phyloP scores from a whole-genome alignment of 2,888 invertebrate species.

The Erynnis tages region DNA sequence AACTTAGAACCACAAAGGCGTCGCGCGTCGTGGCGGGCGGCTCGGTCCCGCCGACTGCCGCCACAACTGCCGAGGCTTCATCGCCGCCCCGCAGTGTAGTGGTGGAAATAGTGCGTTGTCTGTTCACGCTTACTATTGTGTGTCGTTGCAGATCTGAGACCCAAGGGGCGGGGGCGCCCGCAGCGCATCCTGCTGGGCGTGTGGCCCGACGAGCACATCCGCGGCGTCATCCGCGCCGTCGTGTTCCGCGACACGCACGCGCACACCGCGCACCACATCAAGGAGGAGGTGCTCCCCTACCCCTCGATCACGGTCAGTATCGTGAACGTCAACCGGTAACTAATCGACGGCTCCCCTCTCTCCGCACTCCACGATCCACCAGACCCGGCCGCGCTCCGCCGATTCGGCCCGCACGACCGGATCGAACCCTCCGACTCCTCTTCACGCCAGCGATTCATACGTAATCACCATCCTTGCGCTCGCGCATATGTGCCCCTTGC shows the following conservation, averaged over 20 bases:
- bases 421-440: not conserved
- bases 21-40: too few species aligned
- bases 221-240: slow-evolving; percentile 94
- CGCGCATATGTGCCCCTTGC: slow-evolving; percentile 53
- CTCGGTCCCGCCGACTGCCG: too few species aligned
- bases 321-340: slow-evolving; percentile 25
- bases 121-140: slow-evolving; percentile 77
- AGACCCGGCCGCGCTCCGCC: too few species aligned
- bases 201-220: slow-evolving; percentile 97
- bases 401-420: not conserved
- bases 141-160: slow-evolving; percentile 88
- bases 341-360: not conserved
- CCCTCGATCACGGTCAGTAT: slow-evolving; percentile 78
- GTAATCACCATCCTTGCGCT: slow-evolving; percentile 33
- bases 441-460: not conserved
- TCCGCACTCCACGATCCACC: too few species aligned
- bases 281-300: slow-evolving; percentile 80
- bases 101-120: slow-evolving; percentile 41
- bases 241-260: slow-evolving; percentile 92
- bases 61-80: not conserved
- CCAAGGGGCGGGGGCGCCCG: slow-evolving; percentile 94
- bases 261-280: slow-evolving; percentile 90
- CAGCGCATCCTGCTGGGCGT: slow-evolving; percentile 94
- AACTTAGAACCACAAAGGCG: too few species aligned
- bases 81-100: slow-evolving; percentile 1